These are phyloP conservation scores for Limnodromus scolopaceus DNA, from an alignment of 2,797 vertebrate genomes.

Conservation along the genomic window DNA sequence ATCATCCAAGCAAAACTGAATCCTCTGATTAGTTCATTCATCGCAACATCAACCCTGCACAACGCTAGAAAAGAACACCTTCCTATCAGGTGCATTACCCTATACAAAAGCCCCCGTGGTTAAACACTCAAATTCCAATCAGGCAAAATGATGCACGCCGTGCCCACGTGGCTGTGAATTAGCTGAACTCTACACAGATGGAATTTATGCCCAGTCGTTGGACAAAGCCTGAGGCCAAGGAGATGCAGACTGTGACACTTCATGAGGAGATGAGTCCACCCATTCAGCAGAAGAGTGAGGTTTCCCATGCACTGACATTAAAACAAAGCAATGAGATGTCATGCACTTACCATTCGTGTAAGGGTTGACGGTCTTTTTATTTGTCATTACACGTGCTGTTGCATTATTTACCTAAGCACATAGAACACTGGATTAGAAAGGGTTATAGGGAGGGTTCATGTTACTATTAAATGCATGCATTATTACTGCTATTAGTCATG, in stretches of 20 bases:
- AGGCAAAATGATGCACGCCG: neutral
- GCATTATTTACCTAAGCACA: constrained; percentile 89
- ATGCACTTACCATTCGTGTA: constrained; percentile 92
- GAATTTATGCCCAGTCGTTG: neutral
- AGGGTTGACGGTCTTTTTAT: constrained; percentile 97
- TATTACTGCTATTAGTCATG: constrained; percentile 80
- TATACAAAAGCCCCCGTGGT: rapidly evolving
- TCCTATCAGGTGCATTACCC: neutral
- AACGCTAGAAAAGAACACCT: rapidly evolving
- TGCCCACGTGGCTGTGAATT: neutral
- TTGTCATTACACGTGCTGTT: constrained; percentile 97
- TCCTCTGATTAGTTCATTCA: neutral
- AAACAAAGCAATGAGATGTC: neutral
- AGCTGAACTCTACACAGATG: rapidly evolving
- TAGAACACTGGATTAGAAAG: constrained; percentile 78
- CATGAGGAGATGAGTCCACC: neutral
- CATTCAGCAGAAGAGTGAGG: neutral
- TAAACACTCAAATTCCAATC: neutral
- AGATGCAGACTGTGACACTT: neutral
- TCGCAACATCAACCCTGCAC: neutral
- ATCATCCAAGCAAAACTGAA: neutral
- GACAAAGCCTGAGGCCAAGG: neutral
- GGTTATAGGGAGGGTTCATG: neutral
- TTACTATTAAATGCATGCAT: constrained; percentile 84
- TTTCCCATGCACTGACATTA: neutral